phyloP scores from a whole-genome alignment of 1,140 invertebrate species.

The Drosophila pallidifrons region DNA sequence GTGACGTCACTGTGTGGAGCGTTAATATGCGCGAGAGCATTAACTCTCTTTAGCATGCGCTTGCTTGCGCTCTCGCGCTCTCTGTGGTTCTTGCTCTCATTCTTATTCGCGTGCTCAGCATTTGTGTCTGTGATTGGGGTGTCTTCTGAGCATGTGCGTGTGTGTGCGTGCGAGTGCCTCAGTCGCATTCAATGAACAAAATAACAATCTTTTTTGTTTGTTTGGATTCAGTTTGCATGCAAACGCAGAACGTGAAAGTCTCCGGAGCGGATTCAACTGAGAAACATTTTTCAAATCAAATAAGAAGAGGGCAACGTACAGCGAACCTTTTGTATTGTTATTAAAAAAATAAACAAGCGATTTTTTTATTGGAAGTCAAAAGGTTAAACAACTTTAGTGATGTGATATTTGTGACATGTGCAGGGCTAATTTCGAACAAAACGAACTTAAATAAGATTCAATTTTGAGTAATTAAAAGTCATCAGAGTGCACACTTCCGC shows the following conservation, averaged over 20 bases:
- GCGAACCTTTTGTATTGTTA: slow-evolving; percentile 51
- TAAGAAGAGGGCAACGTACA: slow-evolving; percentile 10
- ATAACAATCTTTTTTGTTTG: slow-evolving; percentile 56
- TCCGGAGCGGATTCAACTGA: slow-evolving; percentile 41
- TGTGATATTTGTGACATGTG: slow-evolving; percentile 20
- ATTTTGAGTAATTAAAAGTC: slow-evolving; percentile 32
- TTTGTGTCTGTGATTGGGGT: slow-evolving; percentile 3
- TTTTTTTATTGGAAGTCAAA: slow-evolving; percentile 57
- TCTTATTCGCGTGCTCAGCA: neutral
- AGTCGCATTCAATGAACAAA: slow-evolving; percentile 39
- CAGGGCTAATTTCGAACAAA: slow-evolving; percentile 29
- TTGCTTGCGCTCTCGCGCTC: slow-evolving; percentile 8
- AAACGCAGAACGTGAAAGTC: slow-evolving; percentile 69
- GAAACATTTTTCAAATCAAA: slow-evolving; percentile 25
- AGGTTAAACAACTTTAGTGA: slow-evolving; percentile 63
- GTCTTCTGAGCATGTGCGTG: slow-evolving; percentile 12
- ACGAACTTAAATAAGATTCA: slow-evolving; percentile 18
- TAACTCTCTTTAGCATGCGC: slow-evolving; percentile 41
- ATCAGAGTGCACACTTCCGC: slow-evolving; percentile 11
- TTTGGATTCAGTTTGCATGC: slow-evolving; percentile 68
- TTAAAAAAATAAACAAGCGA: slow-evolving; percentile 45
- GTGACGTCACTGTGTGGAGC: slow-evolving; percentile 61
- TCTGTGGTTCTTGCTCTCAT: neutral
- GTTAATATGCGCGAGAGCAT: slow-evolving; percentile 49
- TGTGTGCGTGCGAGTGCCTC: neutral